Conservation (phyloP, 2,888 invertebrate species). For the Sarcophaga caerulescens region DNA sequence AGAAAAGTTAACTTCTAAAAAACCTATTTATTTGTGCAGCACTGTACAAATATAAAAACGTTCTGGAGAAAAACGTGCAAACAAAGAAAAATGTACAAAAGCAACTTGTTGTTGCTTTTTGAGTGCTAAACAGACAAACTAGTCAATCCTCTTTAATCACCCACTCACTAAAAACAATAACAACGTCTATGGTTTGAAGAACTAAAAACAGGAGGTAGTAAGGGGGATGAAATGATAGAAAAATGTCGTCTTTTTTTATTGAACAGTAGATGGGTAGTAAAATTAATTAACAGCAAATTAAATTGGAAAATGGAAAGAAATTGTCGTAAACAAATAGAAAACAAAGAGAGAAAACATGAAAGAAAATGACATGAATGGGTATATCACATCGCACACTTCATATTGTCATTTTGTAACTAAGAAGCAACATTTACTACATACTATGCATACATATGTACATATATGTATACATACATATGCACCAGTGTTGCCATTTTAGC, state of each 20-base stretch:
- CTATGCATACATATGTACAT: too few species aligned
- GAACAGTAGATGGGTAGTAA: neutral
- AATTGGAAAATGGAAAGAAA: neutral
- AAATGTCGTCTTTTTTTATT: too few species aligned
- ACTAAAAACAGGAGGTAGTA: too few species aligned
- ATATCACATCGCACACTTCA: neutral
- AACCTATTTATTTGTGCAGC: too few species aligned
- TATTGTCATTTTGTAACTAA: neutral
- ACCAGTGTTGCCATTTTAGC: too few species aligned
- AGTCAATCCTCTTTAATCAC: neutral
- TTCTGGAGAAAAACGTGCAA: constrained; percentile 16
- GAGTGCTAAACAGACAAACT: neutral
- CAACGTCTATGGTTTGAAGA: neutral
- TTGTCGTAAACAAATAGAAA: neutral
- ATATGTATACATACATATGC: too few species aligned
- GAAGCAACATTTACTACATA: too few species aligned
- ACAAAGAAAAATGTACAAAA: constrained; percentile 4
- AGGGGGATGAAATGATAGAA: too few species aligned
- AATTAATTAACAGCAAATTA: neutral
- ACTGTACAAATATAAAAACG: too few species aligned
- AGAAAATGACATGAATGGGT: too few species aligned
- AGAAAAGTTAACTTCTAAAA: too few species aligned
- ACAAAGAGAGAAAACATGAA: constrained; percentile 10
- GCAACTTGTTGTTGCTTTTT: neutral
- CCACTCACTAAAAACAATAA: neutral